Base-by-base conservation (phyloP, 2,888 invertebrate genomes). In the Eupithecia abbreviata region DNA sequence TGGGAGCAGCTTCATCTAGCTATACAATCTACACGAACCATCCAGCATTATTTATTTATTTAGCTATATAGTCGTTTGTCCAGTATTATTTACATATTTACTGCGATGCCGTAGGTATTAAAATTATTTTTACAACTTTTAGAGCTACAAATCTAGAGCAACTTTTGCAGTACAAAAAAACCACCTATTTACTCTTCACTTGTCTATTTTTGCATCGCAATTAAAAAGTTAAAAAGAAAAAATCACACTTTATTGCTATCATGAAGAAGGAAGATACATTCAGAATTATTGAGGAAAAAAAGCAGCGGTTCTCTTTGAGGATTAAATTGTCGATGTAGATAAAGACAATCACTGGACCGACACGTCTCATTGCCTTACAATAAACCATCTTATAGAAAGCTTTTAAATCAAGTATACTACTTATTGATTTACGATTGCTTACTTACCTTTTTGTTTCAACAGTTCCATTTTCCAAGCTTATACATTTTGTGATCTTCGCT, bases 401-500 rank as follows among this genome's bases (percentile, higher is more conserved):
- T 82, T 85, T 84, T 84, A 86, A 85, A 76, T 79, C 84, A 82
- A 85, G 80, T 83, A 30, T 30, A 82, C 78, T 76, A 78, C 79
- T 75, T 79, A 77, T 84, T 87, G 86, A 88, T 89, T 88, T 88
- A 89, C 84, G 82, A 82, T 83, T 79, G 30, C 47, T 66, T 66
- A 66, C 66, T 47, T 69, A 81, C 81, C 80, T 79, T 81, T 82
- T 83, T 81, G 74, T 82, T 83, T 83, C 82, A 83, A 79, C 76
- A 82, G 87, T 84, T 84, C 84, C 80, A 79, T 81, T 85, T 86
- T 81, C 82, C 77, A 82, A 82, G 85, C 87, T 76, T 83, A 87
- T 89, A 88, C 87, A 89, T 88, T 86, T 78, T 84, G 77, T 72
- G 76, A 81, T 82, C 84, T 85, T 83, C 84, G 82, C 83, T 80